Base-by-base conservation (phyloP, 1,140 invertebrate species). In the Drosophila tani region DNA sequence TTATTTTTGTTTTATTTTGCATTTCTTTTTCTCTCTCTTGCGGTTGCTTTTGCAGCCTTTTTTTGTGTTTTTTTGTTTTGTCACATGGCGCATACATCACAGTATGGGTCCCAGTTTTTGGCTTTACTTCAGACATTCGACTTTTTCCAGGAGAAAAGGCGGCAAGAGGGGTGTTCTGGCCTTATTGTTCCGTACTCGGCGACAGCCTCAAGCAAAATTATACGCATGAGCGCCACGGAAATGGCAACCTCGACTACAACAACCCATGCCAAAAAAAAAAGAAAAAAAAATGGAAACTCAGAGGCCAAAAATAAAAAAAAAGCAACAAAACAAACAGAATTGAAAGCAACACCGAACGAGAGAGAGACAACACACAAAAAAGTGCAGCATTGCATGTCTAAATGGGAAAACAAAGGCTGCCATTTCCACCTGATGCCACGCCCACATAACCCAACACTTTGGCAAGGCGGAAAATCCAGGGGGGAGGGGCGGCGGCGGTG, bases 171-270 rank as follows among this genome's bases (percentile, higher is more conserved):
- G 32, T 35, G 32, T 35, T 35, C 32, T 64, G 47, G 59, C 59
- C 70, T 66, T 79, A 85, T 90, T 85, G 85, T 88, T 90, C 81
- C 75, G 79, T 73, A 70, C 80, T 83, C 80, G 73, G 81, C 84
- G 82, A 82, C 84, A 81, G 85, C 82, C 79, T 82, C 79, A 90
- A 90, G 86, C 86, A 79, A 91, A 90, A 90, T 90, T 90, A 90
- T 90, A 90, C 85, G 85, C 85, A 90, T 90, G 86, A 85, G 85
- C 82, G 81, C 85, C 69, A 81, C 86, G 85, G 85, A 90, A 90
- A 90, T 90, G 86, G 85, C 86, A 90, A 91, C 90, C 85, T 85
- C 74, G 75, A 60, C 74, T 74, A 62, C 78, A 79, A 67, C 79
- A 74, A 70, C 38, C 55, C 53, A 53, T 49, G 74, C 74, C 64